These are phyloP conservation scores for Trachythela sp. DNA, from an alignment of 64 coral and sea anemone genomes.

Conservation along the genomic window DNA sequence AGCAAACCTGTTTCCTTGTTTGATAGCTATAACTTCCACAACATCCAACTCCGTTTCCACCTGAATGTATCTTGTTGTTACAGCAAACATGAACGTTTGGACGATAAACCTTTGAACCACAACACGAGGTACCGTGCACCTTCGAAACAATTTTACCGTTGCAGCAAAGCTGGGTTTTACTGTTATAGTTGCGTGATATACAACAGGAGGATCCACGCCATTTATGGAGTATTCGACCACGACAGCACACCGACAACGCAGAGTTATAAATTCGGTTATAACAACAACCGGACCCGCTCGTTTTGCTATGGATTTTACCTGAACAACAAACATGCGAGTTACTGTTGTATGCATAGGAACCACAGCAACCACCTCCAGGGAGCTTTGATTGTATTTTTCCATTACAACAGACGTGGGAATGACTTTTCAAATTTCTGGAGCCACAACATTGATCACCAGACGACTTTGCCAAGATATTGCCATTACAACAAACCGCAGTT, in stretches of 20 bases:
- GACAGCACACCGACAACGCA: neutral
- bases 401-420: neutral
- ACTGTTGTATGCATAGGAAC: neutral
- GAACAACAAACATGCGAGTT: neutral
- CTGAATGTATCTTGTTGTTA: neutral
- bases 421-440: neutral
- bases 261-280: neutral
- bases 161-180: neutral
- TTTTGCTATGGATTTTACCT: neutral
- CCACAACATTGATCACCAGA: slow-evolving; percentile 9
- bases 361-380: neutral
- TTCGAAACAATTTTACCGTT: neutral
- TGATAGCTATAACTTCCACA: neutral
- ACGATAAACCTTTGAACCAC: neutral
- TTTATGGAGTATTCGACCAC: neutral
- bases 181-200: neutral
- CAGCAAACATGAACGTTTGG: neutral
- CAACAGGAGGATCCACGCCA: slow-evolving; percentile 11
- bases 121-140: neutral
- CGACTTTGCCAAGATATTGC: neutral
- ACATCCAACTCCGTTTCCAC: neutral
- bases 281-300: neutral
- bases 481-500: neutral
- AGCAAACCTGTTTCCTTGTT: neutral
- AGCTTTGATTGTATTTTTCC: neutral